Evolutionary conservation across 2,113 vertebrate species (phyloP), one percentile per base, ranked within the genome.

Genomic region (Condylura cristata): DNA sequence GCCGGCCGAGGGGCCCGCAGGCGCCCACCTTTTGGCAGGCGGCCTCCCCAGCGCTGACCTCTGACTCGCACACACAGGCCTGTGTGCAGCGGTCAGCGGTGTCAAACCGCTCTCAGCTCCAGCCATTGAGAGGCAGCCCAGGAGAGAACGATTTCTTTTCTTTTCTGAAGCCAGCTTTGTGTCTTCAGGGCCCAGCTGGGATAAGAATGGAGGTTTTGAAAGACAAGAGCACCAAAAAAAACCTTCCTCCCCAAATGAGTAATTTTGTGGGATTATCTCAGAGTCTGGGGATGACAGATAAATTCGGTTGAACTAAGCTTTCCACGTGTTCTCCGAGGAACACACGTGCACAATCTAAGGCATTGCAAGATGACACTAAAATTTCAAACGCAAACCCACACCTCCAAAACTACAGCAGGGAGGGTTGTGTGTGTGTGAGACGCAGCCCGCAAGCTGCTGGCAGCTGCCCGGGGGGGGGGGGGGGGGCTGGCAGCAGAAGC

Each of bases 41-140:
- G 17, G 94, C 97, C 96, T 96, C 97, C 97, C 97, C 97, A 96
- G 96, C 48, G 86, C 84, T 98, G 98, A 98, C 98, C 99, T 98
- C 95, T 97, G 98, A 56, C 20, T 56, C 95, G 95, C 97, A 95
- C 80, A 90, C 96, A 98, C 96, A 98, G 98, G 96, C 97, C 96
- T 85, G 97, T 97, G 96, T 96, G 97, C 96, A 96, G 70, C 41
- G 70, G 81, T 83, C 95, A 96, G 97, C 96, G 79, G 95, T 32
- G 95, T 97, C 96, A 97, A 97, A 97, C 96, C 39, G 91, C 96
- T 96, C 95, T 93, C 95, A 97, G 94, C 96, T 93, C 95, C 96
- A 97, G 72, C 84, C 86, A 93, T 37, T 70, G 66, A 70, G 34
- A 22, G 17, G 94, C 96, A 97, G 75, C 85, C 86, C 93, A 37